Evolutionary conservation across 1,140 invertebrate genomes (phyloP), one percentile per base, ranked within the genome.

Genomic region (Drosophila aff.): DNA sequence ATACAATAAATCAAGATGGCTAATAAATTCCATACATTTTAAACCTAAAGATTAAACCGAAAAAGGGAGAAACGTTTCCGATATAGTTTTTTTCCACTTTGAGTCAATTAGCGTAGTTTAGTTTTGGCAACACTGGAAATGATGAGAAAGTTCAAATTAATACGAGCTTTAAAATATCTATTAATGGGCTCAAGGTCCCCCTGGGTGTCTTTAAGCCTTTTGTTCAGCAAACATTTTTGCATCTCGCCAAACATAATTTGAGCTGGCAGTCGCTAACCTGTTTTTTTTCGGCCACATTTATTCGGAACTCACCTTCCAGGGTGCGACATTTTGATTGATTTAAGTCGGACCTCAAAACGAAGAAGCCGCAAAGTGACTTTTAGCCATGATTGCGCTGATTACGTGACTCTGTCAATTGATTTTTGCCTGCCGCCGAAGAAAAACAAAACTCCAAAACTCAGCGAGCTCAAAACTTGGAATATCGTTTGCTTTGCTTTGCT

Each of bases 341-440:
- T 53, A 63, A 53, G 62, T 47, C 23, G 38, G 15, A 28, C 18
- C 23, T 11, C 31, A 44, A 61, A 57, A 61, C 59, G 73, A 76
- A 66, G 74, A 76, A 77, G 62, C 53, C 55, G 38, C 64, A 69
- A 78, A 69, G 40, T 69, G 49, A 69, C 59, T 80, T 79, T 76
- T 76, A 66, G 77, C 69, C 79, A 89, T 87, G 83, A 89, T 87
- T 87, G 84, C 81, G 83, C 84, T 76, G 81, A 87, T 87, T 89
- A 89, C 84, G 84, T 89, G 84, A 89, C 84, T 87, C 81, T 81
- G 81, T 79, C 84, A 89, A 89, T 89, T 81, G 84, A 84, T 89
- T 89, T 81, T 71, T 72, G 77, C 61, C 9, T 3, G 21, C 9
- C 15, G 81, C 80, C 31, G 69, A 67, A 41, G 21, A 50, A 67